Base-by-base conservation (phyloP, 1,140 invertebrate species). In the Augochlora pura region DNA sequence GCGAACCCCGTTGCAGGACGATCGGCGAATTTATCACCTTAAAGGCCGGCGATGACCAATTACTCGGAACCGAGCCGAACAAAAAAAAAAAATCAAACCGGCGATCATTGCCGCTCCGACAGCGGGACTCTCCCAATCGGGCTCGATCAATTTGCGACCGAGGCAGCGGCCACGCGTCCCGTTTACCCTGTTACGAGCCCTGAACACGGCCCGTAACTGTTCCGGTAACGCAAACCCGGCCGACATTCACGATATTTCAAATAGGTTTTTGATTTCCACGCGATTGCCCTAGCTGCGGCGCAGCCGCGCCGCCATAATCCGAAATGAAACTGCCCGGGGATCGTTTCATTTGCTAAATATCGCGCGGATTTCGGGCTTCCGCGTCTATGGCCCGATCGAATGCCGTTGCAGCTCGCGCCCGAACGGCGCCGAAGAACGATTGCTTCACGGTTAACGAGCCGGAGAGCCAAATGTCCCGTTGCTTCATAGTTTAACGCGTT, bases 181-280 rank as follows among this genome's bases (percentile, higher is more conserved):
- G 68, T 84, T 84, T 73, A 69, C 46, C 59, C 71, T 60, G 62
- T 69, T 78, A 84, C 81, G 77, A 63, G 39, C 49, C 59, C 70
- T n/a, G 72, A 68, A 83, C 68, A 59, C 63, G 23, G 65, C 39
- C 42, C 60, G 71, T 84, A 71, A 80, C 59, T 25, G 42, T 42
- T 32, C 57, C 57, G 46, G 52, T 38, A 54, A 64, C 68, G 14
- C 25, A 3, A 39, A 42, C 27, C 27, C 18, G 18, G 7, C 3
- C 54, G 21, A 6, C 60, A 32, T 52, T 39, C 27, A 18, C 80
- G 73, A 78, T 86, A 83, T 65, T 77, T 86, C 74, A 71, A 86
- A 86, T 75, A 86, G 85, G 62, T 83, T 86, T 86, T 86, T 80
- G 70, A 83, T 83, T 86, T 83, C 81, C 81, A 32, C 64, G 52